Conservation (phyloP, 2,888 invertebrate genomes). For the Colostygia pectinataria region DNA sequence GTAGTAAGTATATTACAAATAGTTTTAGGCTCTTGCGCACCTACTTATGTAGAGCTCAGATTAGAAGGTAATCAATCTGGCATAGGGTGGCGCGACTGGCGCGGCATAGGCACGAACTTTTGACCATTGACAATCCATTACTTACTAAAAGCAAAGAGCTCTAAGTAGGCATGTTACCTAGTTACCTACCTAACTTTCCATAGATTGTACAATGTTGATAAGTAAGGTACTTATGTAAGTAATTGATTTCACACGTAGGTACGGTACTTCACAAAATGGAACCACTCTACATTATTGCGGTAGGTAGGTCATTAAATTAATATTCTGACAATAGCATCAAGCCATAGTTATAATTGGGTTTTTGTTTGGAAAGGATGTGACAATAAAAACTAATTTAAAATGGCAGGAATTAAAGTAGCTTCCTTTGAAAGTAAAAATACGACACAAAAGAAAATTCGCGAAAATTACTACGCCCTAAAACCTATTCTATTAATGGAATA, state of each 20-base stretch:
- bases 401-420: conserved; percentile 1
- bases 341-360: neutral
- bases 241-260: neutral
- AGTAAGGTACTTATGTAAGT: neutral
- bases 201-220: too few species aligned
- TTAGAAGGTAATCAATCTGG: too few species aligned
- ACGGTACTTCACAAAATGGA: neutral
- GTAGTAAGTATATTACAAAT: too few species aligned
- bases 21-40: too few species aligned
- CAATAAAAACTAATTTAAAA: neutral
- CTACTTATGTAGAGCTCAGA: too few species aligned
- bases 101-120: too few species aligned
- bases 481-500: conserved; percentile 11
- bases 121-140: too few species aligned
- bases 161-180: too few species aligned
- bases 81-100: too few species aligned
- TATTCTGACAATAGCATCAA: neutral
- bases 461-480: conserved; percentile 7
- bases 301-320: neutral
- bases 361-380: neutral
- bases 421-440: neutral
- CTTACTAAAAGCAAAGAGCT: too few species aligned
- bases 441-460: neutral
- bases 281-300: conserved; percentile 2
- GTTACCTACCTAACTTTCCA: neutral